Percentiles rank a stretch among this genome's conserved stretches.
Conservation (phyloP, 2,888 invertebrate genomes). For the Nebria salina region DNA sequence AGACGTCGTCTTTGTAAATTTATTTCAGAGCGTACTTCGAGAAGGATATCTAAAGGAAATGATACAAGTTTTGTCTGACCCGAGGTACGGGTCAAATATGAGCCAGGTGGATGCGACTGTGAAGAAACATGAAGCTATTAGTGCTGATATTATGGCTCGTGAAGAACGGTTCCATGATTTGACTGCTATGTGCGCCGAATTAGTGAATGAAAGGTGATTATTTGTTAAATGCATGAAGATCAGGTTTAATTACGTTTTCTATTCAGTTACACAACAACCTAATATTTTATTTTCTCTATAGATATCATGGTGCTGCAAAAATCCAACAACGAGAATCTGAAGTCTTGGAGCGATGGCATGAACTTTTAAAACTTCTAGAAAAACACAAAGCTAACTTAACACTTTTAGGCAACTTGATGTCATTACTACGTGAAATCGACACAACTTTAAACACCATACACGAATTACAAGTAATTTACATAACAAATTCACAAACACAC, state of each 20-base stretch:
- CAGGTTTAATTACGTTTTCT: background rate
- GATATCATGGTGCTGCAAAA: constrained; percentile 50
- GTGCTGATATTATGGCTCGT: constrained; percentile 92
- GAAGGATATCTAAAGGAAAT: constrained; percentile 97
- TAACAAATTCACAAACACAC: no score
- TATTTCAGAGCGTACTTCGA: constrained; percentile 79
- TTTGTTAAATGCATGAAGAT: background rate
- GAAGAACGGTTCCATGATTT: constrained; percentile 95
- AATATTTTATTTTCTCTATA: constrained; percentile 3
- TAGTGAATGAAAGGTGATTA: constrained; percentile 88
- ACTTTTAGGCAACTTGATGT: constrained; percentile 86
- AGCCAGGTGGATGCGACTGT: constrained; percentile 96
- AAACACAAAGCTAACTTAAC: constrained; percentile 81
- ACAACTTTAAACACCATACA: constrained; percentile 84
- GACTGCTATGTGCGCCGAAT: constrained; percentile 91
- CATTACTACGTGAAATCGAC: constrained; percentile 90
- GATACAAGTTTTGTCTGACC: constrained; percentile 93
- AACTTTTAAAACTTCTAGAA: constrained; percentile 85
- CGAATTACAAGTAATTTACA: constrained; percentile 75
- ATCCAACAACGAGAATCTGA: constrained; percentile 65
- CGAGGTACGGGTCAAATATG: constrained; percentile 88
- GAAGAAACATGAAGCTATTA: constrained; percentile 98
- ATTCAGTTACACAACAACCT: background rate
- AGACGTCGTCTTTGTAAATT: constrained; percentile 13
- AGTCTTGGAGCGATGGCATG: constrained; percentile 87